A percentile compares a stretch with the other conserved stretches of the same genome.
Conservation (phyloP, 2,797 vertebrate genomes). For the Masticophis lateralis region DNA sequence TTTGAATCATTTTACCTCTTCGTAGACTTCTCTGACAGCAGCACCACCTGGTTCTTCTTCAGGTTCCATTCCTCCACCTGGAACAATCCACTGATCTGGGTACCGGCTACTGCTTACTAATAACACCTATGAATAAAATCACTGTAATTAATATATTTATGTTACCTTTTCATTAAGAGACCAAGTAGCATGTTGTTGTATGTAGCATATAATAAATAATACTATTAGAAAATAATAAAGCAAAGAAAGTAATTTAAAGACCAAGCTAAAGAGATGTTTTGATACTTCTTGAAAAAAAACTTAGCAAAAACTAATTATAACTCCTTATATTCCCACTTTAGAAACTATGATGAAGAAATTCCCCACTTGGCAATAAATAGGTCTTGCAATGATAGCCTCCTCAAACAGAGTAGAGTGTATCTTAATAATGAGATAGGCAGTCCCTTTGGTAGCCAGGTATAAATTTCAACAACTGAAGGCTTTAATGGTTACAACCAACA, state of each 20-base stretch:
- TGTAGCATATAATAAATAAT: background rate
- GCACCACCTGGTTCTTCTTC: conserved; percentile 95
- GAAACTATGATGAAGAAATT: background rate
- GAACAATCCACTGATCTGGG: conserved; percentile 98
- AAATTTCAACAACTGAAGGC: background rate
- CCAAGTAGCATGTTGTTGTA: background rate
- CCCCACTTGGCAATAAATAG: background rate
- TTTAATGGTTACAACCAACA: background rate
- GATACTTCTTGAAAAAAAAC: background rate
- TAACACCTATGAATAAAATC: conserved; percentile 77
- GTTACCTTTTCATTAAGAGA: background rate
- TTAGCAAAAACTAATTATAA: background rate
- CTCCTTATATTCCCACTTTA: background rate
- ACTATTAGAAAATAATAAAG: background rate
- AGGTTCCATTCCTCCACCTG: conserved; percentile 97
- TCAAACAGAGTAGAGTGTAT: background rate
- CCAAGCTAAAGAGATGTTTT: background rate
- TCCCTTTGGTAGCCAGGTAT: background rate
- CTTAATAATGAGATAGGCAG: background rate
- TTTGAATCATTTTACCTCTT: conserved; percentile 81
- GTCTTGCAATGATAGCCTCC: background rate
- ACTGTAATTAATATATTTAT: background rate
- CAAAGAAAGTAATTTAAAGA: background rate
- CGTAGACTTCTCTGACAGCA: conserved; percentile 93
- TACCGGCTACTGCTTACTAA: conserved; percentile 97